Percentiles rank a stretch among this genome's conserved stretches.
Conservation (phyloP, 2,797 vertebrate genomes). For the Onychomys torridus region DNA sequence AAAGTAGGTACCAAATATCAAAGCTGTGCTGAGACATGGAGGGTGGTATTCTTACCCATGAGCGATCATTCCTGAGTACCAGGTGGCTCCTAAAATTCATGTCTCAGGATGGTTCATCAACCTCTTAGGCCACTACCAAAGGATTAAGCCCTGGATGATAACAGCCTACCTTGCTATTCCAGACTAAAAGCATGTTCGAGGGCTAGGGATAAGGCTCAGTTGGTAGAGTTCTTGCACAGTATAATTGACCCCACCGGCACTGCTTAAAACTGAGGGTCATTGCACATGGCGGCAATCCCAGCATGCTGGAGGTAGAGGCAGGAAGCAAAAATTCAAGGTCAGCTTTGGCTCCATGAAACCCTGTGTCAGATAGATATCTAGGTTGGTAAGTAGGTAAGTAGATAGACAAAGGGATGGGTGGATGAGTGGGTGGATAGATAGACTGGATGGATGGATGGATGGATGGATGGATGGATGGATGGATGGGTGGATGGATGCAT, state of each 20-base stretch:
- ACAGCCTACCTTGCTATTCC: not conserved
- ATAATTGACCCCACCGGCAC: not conserved
- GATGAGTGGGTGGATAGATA: not conserved
- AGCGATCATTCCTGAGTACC: not conserved
- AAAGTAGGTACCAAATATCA: not conserved
- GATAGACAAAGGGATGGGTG: not conserved
- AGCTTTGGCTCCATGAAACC: not conserved
- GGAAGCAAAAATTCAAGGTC: not conserved
- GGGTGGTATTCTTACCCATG: not conserved
- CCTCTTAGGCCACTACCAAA: not conserved
- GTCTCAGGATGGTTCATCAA: not conserved
- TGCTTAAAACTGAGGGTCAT: not conserved
- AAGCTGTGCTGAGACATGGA: not conserved
- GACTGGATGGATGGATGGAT: not conserved
- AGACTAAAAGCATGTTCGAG: not conserved
- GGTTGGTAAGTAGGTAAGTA: not conserved
- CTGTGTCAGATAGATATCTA: not conserved
- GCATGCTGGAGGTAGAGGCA: not conserved
- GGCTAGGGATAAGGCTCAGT: not conserved
- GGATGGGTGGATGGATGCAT: not conserved
- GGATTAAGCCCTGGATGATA: not conserved
- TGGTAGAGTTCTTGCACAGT: not conserved
- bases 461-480: fast-evolving
- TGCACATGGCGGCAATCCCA: not conserved
- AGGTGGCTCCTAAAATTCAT: not conserved